Conservation (phyloP, 2,113 vertebrate genomes). For the Alligator sinensis region DNA sequence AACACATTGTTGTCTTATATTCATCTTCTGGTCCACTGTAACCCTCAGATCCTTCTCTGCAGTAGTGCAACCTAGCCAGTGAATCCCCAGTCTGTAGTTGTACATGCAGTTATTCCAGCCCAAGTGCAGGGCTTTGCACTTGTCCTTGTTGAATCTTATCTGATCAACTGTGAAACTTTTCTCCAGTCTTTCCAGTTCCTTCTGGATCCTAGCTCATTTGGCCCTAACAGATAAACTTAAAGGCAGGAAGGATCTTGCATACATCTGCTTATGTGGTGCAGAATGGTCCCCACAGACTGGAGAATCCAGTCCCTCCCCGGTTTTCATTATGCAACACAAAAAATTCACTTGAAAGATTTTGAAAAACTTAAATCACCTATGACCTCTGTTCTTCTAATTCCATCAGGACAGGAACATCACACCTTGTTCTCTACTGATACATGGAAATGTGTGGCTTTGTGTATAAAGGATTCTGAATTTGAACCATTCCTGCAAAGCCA, state of each 20-base stretch:
- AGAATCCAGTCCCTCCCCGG: background rate
- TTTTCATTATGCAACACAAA: background rate
- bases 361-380: background rate
- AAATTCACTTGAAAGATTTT: background rate
- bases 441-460: background rate
- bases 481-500: background rate
- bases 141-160: too few species aligned
- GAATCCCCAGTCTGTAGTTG: too few species aligned
- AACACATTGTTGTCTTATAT: too few species aligned
- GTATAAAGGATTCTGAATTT: background rate
- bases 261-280: background rate
- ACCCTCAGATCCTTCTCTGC: too few species aligned
- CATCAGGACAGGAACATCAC: background rate
- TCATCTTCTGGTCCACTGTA: too few species aligned
- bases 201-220: background rate
- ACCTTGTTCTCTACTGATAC: background rate
- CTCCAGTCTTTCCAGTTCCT: too few species aligned
- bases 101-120: too few species aligned
- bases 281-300: background rate
- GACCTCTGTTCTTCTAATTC: background rate
- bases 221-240: background rate
- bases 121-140: too few species aligned
- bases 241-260: background rate
- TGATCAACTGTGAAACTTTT: too few species aligned
- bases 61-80: too few species aligned